Percentiles rank a stretch among this genome's conserved stretches.
Conservation (phyloP, 2,113 vertebrate genomes). For the Toxotes jaculatrix region DNA sequence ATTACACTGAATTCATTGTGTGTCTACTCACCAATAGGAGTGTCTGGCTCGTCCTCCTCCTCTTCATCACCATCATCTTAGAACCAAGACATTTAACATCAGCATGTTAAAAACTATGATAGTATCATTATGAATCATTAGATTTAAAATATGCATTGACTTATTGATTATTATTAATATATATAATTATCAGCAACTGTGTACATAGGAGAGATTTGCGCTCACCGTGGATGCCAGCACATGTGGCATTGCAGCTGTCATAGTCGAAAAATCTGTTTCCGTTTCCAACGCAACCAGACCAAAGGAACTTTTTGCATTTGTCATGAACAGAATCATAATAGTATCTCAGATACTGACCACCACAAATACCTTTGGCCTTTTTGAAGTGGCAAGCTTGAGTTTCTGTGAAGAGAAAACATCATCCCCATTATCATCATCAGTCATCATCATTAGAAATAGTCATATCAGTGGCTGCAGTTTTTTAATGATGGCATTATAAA, state of each 20-base stretch:
- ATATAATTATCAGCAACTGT: background rate
- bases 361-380: conserved; percentile 47
- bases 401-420: conserved; percentile 57
- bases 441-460: background rate
- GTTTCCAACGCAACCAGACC: conserved; percentile 77
- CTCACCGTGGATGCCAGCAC: conserved; percentile 76
- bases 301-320: conserved; percentile 77
- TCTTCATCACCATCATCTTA: conserved; percentile 53
- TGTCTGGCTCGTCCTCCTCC: conserved; percentile 72
- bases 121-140: background rate
- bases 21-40: conserved; percentile 77
- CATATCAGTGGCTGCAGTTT: background rate
- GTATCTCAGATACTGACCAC: conserved; percentile 35
- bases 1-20: background rate
- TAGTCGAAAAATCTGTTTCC: conserved; percentile 74
- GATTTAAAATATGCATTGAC: background rate
- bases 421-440: background rate
- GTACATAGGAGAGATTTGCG: background rate
- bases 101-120: conserved; percentile 7
- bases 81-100: conserved; percentile 22
- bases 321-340: conserved; percentile 73
- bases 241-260: conserved; percentile 73
- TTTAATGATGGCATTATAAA: background rate
- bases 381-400: conserved; percentile 54
- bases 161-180: background rate